Conservation (phyloP, 2,113 vertebrate species). For the Propithecus coquereli region DNA sequence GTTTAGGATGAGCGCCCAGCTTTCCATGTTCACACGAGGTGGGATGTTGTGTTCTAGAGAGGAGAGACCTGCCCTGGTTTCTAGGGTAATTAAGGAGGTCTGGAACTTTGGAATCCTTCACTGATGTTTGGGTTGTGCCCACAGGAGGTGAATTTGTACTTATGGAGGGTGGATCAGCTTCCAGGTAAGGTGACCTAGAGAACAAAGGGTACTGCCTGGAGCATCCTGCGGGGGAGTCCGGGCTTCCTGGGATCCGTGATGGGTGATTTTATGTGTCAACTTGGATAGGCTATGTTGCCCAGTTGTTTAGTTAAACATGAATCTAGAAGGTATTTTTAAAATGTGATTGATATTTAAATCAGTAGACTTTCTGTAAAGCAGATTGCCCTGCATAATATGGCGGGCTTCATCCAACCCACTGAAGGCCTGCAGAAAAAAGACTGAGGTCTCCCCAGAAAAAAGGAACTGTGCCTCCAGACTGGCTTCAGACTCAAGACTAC, state of each 20-base stretch:
- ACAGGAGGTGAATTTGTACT: background rate
- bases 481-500: background rate
- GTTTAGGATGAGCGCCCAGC: accelerated
- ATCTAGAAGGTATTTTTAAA: background rate
- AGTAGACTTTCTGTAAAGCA: background rate
- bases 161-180: background rate
- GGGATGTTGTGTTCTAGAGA: background rate
- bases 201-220: background rate
- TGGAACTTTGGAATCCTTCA: background rate
- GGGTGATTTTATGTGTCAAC: background rate
- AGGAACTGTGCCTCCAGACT: background rate
- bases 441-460: background rate
- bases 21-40: background rate
- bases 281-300: background rate
- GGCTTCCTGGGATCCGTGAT: background rate
- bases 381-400: background rate
- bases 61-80: background rate
- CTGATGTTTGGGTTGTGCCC: background rate
- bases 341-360: background rate
- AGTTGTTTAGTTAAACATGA: background rate
- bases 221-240: background rate
- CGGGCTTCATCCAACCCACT: background rate
- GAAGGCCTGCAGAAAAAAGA: background rate
- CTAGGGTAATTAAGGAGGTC: background rate
- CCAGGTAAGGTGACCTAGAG: background rate